Evolutionary conservation across 1,140 invertebrate species (phyloP), one percentile per base, ranked within the genome.

Genomic region (Radopholus similis): DNA sequence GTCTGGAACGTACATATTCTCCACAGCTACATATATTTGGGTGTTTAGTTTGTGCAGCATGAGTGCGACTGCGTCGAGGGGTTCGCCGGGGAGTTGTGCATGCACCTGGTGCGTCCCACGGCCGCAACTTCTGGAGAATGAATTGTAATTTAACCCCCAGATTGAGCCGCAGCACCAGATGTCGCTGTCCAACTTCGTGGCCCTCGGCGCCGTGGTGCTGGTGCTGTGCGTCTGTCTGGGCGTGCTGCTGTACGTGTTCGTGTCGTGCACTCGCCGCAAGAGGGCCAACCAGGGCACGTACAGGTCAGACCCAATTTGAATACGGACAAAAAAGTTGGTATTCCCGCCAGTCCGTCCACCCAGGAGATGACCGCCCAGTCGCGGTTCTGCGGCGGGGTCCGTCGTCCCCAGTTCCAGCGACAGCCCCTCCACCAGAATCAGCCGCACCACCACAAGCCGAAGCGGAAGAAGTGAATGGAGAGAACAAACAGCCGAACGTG

Each of bases 261-360:
- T 80, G n/a, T 64, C 66, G n/a, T 62, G 59, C 47, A 44, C 63
- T 5, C 60, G 66, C 8, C 66, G 57, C 23, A 66, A 70, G 34
- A 18, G 76, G 2, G 73, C 75, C 42, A 72, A 64, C 47, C 77
- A 75, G 47, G 72, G 76, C 9, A 95, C 93, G 0, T 97, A 98
- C 85, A 71, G 66, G 38, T 62, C 18, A 47, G 26, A 47, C 4
- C 18, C 18, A 51, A 51, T 51, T 51, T 51, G n/a, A n/a, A n/a
- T 51, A 23, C 8, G 44, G 18, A 13, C 18, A 13, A 42, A 42
- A 42, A 42, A 13, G 38, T 42, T 2, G 11, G 11, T 18, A 42
- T 1, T 42, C 26, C 4, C 30, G n/a, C 30, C 4, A 51, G 47
- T 28, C 66, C 66, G n/a, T 68, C 66, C 5, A 68, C 64, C 38